Conservation (phyloP, 2,797 vertebrate species). For the Pitangus sulphuratus region DNA sequence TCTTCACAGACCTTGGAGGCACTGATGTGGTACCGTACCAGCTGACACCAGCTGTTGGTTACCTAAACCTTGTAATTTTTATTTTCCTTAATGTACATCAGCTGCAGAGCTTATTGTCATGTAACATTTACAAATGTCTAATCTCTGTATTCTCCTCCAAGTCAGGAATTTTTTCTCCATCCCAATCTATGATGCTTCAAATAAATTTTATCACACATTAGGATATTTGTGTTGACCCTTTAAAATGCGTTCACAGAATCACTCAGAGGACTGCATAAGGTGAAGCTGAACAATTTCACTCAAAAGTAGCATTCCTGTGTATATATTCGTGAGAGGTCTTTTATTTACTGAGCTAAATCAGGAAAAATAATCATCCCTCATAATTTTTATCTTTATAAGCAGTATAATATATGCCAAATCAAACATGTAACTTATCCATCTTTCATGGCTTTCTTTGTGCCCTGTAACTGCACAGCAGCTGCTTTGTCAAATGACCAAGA, state of each 20-base stretch:
- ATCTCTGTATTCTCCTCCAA: background rate
- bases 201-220: background rate
- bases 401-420: conserved; percentile 12
- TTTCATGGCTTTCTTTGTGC: conserved; percentile 29
- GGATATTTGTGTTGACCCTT: background rate
- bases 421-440: conserved; percentile 7
- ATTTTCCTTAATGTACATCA: conserved; percentile 4
- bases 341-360: background rate
- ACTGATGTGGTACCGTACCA: background rate
- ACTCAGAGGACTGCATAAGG: background rate
- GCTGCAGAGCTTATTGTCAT: background rate
- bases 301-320: background rate
- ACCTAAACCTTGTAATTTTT: conserved; percentile 31
- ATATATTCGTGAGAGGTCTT: background rate
- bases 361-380: background rate
- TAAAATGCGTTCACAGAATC: background rate
- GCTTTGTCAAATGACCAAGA: conserved; percentile 63
- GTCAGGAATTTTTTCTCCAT: background rate
- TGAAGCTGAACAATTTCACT: background rate
- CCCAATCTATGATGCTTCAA: background rate
- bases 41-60: conserved; percentile 48
- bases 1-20: background rate
- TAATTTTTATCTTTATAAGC: conserved; percentile 9
- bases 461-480: conserved; percentile 37
- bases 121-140: background rate